A percentile compares a stretch with the other conserved stretches of the same genome.
Conservation (phyloP, 2,797 vertebrate species). For the Pipistrellus nathusii region DNA sequence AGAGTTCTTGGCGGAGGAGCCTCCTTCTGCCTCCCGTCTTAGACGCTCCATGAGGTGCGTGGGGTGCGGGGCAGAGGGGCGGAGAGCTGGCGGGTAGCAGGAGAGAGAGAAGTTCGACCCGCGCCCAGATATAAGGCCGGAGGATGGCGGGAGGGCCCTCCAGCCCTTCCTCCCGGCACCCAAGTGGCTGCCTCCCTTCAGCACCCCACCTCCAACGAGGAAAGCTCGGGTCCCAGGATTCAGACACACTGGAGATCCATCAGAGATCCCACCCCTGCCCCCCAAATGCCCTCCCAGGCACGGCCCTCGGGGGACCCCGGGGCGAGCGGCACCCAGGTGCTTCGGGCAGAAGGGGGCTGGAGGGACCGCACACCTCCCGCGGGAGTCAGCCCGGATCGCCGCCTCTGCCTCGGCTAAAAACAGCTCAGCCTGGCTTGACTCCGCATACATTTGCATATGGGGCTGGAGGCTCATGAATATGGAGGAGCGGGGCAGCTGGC, state of each 20-base stretch:
- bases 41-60: neutral
- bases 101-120: neutral
- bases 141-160: too few relatives aligned
- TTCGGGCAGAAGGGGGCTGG: too few relatives aligned
- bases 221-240: neutral
- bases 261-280: neutral
- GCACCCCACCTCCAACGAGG: neutral
- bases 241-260: neutral
- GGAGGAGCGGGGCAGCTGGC: neutral
- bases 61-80: neutral
- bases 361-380: too few relatives aligned
- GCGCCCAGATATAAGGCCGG: neutral
- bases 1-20: neutral
- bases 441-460: neutral
- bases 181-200: neutral
- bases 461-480: neutral
- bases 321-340: neutral
- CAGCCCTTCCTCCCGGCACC: neutral
- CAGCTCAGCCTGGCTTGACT: neutral
- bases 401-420: conserved; percentile 7
- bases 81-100: neutral
- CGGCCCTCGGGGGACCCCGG: neutral
- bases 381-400: neutral
- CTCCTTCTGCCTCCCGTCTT: neutral
- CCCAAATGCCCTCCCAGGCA: neutral